phyloP scores from a whole-genome alignment of 2,888 invertebrate genomes.

The Pteria penguin region DNA sequence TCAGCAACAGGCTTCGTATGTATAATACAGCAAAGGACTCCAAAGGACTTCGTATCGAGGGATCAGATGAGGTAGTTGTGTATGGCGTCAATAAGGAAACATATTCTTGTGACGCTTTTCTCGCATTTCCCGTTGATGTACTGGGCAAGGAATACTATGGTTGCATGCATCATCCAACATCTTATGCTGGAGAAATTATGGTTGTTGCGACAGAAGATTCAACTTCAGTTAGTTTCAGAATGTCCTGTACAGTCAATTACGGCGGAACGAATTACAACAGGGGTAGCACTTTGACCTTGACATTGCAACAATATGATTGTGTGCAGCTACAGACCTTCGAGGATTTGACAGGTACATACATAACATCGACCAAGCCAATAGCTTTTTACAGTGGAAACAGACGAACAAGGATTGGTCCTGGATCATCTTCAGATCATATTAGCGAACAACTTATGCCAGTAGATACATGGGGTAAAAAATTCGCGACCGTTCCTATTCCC shows the following conservation, averaged over 20 bases:
- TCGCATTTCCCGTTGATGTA: slow-evolving; percentile 56
- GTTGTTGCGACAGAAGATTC: slow-evolving; percentile 50
- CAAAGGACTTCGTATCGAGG: slow-evolving; percentile 16
- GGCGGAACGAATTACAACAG: slow-evolving; percentile 38
- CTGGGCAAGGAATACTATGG: slow-evolving; percentile 57
- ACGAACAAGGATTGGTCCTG: slow-evolving; percentile 53
- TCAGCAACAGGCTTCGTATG: slow-evolving; percentile 42
- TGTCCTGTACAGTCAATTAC: slow-evolving; percentile 39
- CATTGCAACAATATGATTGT: slow-evolving; percentile 48
- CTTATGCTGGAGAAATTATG: slow-evolving; percentile 44
- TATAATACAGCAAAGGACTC: background rate
- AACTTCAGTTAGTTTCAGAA: slow-evolving; percentile 40
- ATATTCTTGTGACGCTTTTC: slow-evolving; percentile 61
- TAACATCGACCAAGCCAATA: slow-evolving; percentile 59
- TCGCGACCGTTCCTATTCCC: slow-evolving; percentile 66
- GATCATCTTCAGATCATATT: slow-evolving; percentile 54
- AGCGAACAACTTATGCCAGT: slow-evolving; percentile 66
- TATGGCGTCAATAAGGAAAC: slow-evolving; percentile 56
- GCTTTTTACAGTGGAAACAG: slow-evolving; percentile 67
- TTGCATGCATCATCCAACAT: slow-evolving; percentile 51
- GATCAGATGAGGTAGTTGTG: slow-evolving; percentile 56
- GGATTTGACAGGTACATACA: slow-evolving; percentile 68
- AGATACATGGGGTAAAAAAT: slow-evolving; percentile 69
- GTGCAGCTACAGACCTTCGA: slow-evolving; percentile 51
- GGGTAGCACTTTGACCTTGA: slow-evolving; percentile 26